A percentile compares a stretch with the other conserved stretches of the same genome.
Evolutionary conservation across 2,888 invertebrate genomes (phyloP).

Genomic region (Macaria liturata): DNA sequence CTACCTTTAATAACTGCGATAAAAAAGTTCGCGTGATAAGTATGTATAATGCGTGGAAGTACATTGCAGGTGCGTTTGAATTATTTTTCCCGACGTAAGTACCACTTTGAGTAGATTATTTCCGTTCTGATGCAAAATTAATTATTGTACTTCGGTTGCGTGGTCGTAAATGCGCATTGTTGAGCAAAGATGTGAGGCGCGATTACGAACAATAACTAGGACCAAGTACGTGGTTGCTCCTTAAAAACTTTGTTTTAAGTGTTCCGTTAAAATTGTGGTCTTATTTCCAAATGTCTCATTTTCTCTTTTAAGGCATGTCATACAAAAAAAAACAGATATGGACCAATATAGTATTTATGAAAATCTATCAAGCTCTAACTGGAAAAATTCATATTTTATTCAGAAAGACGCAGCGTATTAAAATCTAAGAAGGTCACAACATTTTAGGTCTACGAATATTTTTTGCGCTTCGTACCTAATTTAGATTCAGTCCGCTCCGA

Average conservation of each 20-base stretch:
- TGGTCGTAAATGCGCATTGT: conserved; percentile 28
- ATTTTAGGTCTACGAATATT: conserved; percentile 2
- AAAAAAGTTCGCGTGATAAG: conserved; percentile 44
- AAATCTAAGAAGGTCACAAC: conserved; percentile 11
- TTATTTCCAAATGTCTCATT: no score
- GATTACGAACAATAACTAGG: not conserved
- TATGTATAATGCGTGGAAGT: conserved; percentile 45
- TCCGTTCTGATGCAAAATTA: conserved; percentile 55
- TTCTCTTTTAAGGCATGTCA: no score
- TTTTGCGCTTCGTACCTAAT: conserved; percentile 6
- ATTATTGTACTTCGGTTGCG: conserved; percentile 39
- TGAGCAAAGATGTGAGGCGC: conserved; percentile 20
- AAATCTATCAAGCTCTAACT: not conserved
- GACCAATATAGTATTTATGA: no score
- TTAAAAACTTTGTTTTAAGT: no score
- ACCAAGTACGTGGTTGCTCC: no score
- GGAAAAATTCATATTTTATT: conserved; percentile 13
- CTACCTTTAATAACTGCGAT: conserved; percentile 18
- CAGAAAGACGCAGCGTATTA: conserved; percentile 3
- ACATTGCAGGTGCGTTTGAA: conserved; percentile 48
- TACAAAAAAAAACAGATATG: not conserved
- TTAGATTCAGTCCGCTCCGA: conserved; percentile 8
- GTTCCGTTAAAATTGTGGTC: no score
- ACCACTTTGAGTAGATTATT: conserved; percentile 46
- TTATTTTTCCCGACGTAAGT: conserved; percentile 44